Evolutionary conservation across 1,140 invertebrate species (phyloP).

Genomic region (Phocides pigmalion): DNA sequence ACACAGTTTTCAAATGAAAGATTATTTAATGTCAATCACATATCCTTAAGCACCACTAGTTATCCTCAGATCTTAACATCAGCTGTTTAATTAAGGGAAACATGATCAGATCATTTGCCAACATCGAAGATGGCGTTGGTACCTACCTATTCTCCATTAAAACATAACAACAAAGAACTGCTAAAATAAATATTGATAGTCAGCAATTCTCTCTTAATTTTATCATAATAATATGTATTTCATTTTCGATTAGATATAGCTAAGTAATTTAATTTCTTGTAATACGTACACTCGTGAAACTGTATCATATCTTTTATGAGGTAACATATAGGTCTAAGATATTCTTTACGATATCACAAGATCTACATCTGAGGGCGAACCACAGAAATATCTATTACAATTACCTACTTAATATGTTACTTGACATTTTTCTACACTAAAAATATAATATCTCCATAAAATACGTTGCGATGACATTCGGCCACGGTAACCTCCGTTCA

Average conservation of each 20-base stretch:
- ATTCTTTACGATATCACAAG: constrained; percentile 16
- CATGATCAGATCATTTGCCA: neutral
- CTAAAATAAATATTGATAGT: too few species aligned
- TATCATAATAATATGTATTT: too few species aligned
- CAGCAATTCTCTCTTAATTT: too few species aligned
- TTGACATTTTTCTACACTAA: constrained; percentile 4
- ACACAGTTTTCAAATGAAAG: constrained; percentile 22
- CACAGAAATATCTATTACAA: constrained; percentile 4
- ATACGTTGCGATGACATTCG: neutral
- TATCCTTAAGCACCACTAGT: constrained; percentile 32
- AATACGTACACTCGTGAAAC: too few species aligned
- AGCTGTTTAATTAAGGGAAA: neutral
- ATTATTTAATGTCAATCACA: constrained; percentile 32
- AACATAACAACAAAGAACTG: too few species aligned
- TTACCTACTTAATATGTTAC: constrained; percentile 18
- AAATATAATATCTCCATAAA: neutral
- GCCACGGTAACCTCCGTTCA: neutral
- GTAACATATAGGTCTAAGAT: constrained; percentile 11
- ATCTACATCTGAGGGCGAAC: neutral
- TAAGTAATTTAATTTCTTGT: too few species aligned
- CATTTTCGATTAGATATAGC: too few species aligned
- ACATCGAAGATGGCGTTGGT: neutral
- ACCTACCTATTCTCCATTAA: too few species aligned
- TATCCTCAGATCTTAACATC: too few species aligned
- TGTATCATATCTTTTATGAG: neutral